Base-by-base conservation (phyloP, 64 coral and sea anemone genomes). In the Actinia tenebrosa region DNA sequence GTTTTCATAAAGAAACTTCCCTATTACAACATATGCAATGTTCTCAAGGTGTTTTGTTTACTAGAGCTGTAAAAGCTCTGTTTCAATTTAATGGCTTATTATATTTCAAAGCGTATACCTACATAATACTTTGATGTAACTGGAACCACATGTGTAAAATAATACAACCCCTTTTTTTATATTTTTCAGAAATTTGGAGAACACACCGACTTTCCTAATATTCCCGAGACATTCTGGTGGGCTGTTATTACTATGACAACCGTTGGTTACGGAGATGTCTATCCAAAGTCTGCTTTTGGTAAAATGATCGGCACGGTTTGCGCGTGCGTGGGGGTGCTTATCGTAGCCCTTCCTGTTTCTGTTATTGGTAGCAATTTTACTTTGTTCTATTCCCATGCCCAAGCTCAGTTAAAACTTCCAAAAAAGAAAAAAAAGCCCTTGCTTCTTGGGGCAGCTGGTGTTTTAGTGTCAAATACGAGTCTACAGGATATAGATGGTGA, bases 231-330 rank as follows among this genome's bases (percentile, higher is more conserved):
- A 25, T 99, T 99, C 81, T 99, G 97, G 97, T 99, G 97, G 97
- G 97, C 97, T 45, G 93, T 99, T 3, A 99, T 99, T 71, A 99
- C 97, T 83, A 99, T 99, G 97, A 99, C 97, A 86, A 99, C 97
- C 55, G 97, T 99, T 20, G 97, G 97, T 5, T 99, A 99, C 44
- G 97, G 97, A 16, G 97, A 99, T 66, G 91, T 95, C 10, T 84
- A 89, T 87, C 97, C 97, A n/a, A 77, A 88, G 58, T 86, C 97
- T 71, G 42, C 86, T 20, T 61, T 91, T 22, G 97, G 97, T 10
- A 89, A 66, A 82, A 16, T 92, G 54, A 95, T 99, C 63, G 97
- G 97, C 52, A 95, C 97, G 50, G 78, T 99, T 44, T 99, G 97
- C 88, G 97, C 97, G 25, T 99, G 97, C 58, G 91, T 94, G 0